Evolutionary conservation across 2,797 vertebrate genomes (phyloP).

Genomic region (Netta rufina): DNA sequence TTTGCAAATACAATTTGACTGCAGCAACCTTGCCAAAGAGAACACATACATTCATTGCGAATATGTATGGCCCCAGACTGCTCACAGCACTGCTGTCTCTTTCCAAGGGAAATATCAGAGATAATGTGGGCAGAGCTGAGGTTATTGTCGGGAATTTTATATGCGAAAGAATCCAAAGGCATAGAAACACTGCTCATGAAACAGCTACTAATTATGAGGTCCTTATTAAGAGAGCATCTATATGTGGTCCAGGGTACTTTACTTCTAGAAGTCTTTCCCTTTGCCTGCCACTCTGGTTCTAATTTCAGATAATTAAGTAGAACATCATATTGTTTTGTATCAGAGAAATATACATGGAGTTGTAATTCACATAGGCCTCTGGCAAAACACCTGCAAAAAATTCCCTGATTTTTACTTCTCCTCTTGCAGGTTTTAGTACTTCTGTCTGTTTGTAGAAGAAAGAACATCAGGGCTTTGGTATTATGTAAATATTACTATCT

Average conservation of each 20-base stretch:
- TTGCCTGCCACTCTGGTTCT: background rate
- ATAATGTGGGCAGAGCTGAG: background rate
- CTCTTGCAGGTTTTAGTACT: background rate
- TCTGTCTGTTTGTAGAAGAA: background rate
- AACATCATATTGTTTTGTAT: background rate
- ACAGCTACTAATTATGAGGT: background rate
- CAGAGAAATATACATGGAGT: background rate
- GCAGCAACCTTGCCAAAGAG: background rate
- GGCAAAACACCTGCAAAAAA: constrained; percentile 3
- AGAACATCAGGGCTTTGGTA: background rate
- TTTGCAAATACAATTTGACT: background rate
- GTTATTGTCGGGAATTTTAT: background rate
- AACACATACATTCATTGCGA: background rate
- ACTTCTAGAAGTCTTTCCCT: background rate
- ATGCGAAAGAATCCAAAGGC: background rate
- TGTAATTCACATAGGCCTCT: background rate
- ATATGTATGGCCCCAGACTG: background rate
- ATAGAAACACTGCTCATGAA: background rate
- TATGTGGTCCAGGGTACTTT: background rate
- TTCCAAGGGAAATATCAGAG: background rate
- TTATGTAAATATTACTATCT: background rate
- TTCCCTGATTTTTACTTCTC: background rate
- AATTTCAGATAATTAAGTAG: background rate
- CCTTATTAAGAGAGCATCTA: background rate
- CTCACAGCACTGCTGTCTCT: background rate